phyloP scores from a whole-genome alignment of 92 coral and sea anemone species.

The Isaurus tuberculatus region DNA sequence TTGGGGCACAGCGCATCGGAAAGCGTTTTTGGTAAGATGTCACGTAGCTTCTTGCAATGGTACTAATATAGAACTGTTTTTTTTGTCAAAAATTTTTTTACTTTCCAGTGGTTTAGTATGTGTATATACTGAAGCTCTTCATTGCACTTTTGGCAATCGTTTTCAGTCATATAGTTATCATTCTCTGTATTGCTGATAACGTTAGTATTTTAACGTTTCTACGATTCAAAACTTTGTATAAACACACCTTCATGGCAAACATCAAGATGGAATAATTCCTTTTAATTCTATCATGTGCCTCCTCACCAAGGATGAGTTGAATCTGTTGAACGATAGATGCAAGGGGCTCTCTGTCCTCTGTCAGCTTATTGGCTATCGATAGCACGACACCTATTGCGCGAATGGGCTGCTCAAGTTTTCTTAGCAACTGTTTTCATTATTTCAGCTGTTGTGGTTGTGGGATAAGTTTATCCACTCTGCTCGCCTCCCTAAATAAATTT shows the following conservation, averaged over 20 bases:
- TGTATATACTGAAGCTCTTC: conserved; percentile 7
- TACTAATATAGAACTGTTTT: neutral
- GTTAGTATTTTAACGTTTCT: neutral
- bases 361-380: neutral
- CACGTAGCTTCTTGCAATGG: neutral
- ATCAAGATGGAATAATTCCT: neutral
- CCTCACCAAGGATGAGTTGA: no score
- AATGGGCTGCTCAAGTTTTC: neutral
- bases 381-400: neutral
- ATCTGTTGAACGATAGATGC: neutral
- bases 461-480: neutral
- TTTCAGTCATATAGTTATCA: conserved; percentile 8
- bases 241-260: neutral
- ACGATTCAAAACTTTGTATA: conserved; percentile 2
- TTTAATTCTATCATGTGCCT: neutral
- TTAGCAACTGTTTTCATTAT: neutral
- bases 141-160: conserved; percentile 5
- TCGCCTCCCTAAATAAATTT: neutral
- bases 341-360: neutral
- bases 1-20: no score
- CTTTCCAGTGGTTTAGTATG: conserved; percentile 1
- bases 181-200: neutral
- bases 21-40: no score
- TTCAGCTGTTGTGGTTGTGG: neutral
- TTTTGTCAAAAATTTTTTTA: neutral